These are phyloP conservation scores for Phyllotreta striolata DNA, from an alignment of 2,888 invertebrate genomes.

Conservation along the genomic window DNA sequence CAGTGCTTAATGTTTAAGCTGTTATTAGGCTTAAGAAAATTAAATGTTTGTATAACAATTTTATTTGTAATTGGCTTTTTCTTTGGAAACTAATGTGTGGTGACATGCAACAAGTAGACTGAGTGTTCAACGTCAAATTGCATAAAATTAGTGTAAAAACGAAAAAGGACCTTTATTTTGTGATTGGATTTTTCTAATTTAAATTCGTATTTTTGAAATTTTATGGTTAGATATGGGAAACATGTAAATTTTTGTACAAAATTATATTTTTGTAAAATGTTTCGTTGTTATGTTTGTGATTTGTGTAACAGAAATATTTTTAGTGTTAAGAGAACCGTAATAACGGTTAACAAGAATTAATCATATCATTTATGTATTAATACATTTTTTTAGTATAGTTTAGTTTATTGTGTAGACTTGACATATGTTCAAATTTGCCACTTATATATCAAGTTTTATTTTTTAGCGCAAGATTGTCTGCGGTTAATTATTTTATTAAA, in stretches of 20 bases:
- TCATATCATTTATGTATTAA: conserved; percentile 56
- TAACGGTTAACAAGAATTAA: conserved; percentile 57
- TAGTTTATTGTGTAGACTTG: conserved; percentile 37
- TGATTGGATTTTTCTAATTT: too few species aligned
- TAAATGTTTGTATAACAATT: not conserved
- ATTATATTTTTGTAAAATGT: conserved; percentile 29
- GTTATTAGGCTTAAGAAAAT: conserved; percentile 3
- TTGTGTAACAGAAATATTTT: conserved; percentile 36
- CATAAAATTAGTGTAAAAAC: too few species aligned
- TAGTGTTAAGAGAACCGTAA: conserved; percentile 44
- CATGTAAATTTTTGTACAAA: conserved; percentile 3
- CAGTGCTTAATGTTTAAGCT: conserved; percentile 20
- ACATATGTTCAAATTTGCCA: conserved; percentile 19
- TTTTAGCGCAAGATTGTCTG: conserved; percentile 11
- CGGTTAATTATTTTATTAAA: not conserved
- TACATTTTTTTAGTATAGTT: conserved; percentile 43
- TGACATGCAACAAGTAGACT: too few species aligned
- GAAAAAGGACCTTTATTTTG: too few species aligned
- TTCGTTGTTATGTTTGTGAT: conserved; percentile 21
- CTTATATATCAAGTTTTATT: conserved; percentile 30
- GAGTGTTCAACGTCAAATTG: too few species aligned
- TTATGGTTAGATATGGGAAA: not conserved
- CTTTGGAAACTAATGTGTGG: conserved; percentile 1
- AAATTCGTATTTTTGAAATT: too few species aligned
- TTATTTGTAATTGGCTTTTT: not conserved